These are phyloP conservation scores for Camelus bactrianus DNA, from an alignment of 2,113 vertebrate genomes.

Conservation along the genomic window DNA sequence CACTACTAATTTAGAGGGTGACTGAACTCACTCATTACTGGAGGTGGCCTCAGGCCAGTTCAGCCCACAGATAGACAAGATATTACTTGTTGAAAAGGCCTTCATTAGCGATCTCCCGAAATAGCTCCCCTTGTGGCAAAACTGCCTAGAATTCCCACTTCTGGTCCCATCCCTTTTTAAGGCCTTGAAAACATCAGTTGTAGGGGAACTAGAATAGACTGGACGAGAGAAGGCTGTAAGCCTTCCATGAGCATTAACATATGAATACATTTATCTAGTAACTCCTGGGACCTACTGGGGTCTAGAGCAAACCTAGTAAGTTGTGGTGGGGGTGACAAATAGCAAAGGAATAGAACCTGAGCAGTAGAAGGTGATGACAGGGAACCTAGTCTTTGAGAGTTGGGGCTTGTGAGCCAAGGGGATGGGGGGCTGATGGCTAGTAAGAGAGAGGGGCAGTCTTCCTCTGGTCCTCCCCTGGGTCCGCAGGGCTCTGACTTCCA, in stretches of 20 bases:
- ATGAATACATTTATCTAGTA: background rate
- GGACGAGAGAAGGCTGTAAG: background rate
- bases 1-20: background rate
- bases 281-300: background rate
- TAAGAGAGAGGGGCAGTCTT: accelerated
- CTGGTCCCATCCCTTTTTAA: background rate
- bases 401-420: background rate
- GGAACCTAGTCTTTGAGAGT: background rate
- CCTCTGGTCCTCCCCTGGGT: background rate
- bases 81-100: background rate
- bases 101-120: background rate
- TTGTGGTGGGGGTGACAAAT: background rate
- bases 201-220: background rate
- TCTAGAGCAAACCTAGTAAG: background rate
- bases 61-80: background rate
- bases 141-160: background rate
- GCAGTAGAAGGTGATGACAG: background rate
- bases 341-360: background rate
- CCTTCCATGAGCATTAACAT: background rate
- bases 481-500: background rate
- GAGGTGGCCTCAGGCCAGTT: background rate
- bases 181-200: background rate
- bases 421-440: accelerated
- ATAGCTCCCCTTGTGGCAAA: background rate
- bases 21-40: background rate